phyloP scores from a whole-genome alignment of 1,140 invertebrate genomes.

The Elymnias hypermnestra region DNA sequence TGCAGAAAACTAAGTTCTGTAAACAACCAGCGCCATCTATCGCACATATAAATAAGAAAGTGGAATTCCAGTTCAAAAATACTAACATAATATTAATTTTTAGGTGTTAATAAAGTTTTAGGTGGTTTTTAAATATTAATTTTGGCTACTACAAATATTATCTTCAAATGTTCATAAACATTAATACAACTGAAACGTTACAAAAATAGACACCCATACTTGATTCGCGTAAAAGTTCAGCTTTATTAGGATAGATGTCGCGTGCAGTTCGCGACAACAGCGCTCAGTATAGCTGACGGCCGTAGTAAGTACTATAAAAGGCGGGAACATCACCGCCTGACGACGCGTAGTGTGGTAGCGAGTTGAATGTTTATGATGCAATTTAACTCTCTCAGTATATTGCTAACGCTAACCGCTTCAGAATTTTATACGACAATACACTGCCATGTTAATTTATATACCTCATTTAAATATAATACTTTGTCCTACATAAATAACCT shows the following conservation, averaged over 20 bases:
- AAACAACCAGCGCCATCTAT: too few relatives aligned
- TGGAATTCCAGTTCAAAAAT: too few relatives aligned
- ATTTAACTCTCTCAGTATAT: conserved; percentile 57
- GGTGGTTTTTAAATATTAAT: too few relatives aligned
- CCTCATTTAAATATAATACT: conserved; percentile 22
- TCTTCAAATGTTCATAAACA: too few relatives aligned
- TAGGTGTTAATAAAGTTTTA: too few relatives aligned
- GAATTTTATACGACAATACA: conserved; percentile 43
- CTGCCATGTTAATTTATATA: conserved; percentile 32
- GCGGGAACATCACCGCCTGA: conserved; percentile 23
- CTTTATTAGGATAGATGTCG: conserved; percentile 45
- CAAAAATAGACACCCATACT: too few relatives aligned
- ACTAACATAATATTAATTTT: too few relatives aligned
- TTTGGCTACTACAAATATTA: too few relatives aligned
- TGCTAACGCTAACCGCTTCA: conserved; percentile 48
- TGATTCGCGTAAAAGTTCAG: conserved; percentile 30
- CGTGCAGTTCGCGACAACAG: conserved; percentile 17
- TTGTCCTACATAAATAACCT: too few relatives aligned
- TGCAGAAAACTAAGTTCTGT: too few relatives aligned
- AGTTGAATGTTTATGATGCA: conserved; percentile 62
- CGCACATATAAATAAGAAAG: too few relatives aligned
- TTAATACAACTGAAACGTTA: too few relatives aligned
- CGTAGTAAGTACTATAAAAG: conserved; percentile 33
- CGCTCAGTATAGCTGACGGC: conserved; percentile 5
- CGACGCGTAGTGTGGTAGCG: conserved; percentile 21